Base-by-base conservation (phyloP, 2,113 vertebrate genomes). In the Pavo muticus region DNA sequence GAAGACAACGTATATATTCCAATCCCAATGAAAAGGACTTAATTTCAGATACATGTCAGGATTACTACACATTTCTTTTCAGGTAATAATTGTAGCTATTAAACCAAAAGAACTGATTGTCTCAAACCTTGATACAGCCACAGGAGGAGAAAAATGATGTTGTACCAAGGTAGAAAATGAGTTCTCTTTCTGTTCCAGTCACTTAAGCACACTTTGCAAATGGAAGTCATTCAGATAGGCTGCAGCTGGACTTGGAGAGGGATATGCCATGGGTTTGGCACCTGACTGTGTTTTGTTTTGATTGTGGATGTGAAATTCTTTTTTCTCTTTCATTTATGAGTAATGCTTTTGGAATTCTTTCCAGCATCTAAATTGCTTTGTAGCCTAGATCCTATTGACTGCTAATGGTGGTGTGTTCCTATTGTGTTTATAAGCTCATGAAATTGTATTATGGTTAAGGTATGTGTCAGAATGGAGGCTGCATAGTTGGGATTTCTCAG, bases 251-350 rank as follows among this genome's bases (percentile, higher is more conserved):
- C 52, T 76, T 23, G 3, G 39, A 57, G 25, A 11, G 9, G 19
- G 11, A 5, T 25, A 11, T 44, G 60, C 11, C 0, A 4, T 67
- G 72, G 74, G 42, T 24, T 83, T 87, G 84, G 64, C 80, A 54
- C 4, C 30, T 9, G 14, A 19, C 18, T 35, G 39, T 1, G 0
- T 32, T 54, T 57, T 10, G 35, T 32, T 37, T 73, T 39, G n/a
- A 19, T 6, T 27, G 9, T 7, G 14, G 4, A 2, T 9, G 39
- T 47, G 21, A 16, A 3, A 11, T 10, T n/a, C 7, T 30, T 48
- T 35, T 37, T 16, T 1, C 2, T 27, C 14, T 17, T 45, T 14
- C 16, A 4, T 21, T 56, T 2, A 0, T 11, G 39, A 20, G 5
- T 39, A 40, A 8, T 47, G 30, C n/a, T 83, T 32, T 47, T 57